Evolutionary conservation across 1,140 invertebrate species (phyloP), one percentile per base, ranked within the genome.

Genomic region (Whitmania pigra): DNA sequence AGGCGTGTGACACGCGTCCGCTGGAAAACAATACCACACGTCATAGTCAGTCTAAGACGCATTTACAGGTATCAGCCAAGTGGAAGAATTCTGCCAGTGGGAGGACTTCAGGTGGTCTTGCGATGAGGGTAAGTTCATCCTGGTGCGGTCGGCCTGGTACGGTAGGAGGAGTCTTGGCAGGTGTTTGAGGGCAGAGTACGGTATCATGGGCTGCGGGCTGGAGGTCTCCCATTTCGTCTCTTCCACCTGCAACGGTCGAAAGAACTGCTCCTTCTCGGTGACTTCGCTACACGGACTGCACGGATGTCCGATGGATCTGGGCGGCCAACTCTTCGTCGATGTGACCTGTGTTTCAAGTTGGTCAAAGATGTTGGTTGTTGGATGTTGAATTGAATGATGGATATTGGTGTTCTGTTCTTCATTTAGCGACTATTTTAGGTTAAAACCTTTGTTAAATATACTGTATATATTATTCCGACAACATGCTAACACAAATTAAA

Each of bases 81-180:
- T n/a, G 22, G 67, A 68, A 40, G 67, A 68, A 40, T 68, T 68
- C 27, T 68, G 67, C 29, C 67, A 68, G 67, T 68, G 67, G 67
- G 67, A 68, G 27, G 40, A 22, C 9, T 68, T 68, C 67, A 29
- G 40, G 27, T 29, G 29, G n/a, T 29, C 29, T 22, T 68, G 67
- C 31, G 25, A n/a, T 68, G 67, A 40, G 1, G 22, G 20, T 13
- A 40, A 68, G 29, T 29, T 36, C 29, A 40, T 68, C 67, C 22
- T 68, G 25, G 29, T 68, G n/a, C n/a, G 29, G 67, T 36, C 67
- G 6, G 67, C 67, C 29, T 68, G 29, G 29, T 68, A 68, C 67
- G 67, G 67, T 2, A 29, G 67, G 20, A 6, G 29, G 67, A 25
- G 67, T 6, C 22, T 36, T 25, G 67, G 67, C 9, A 27, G 67